Conservation (phyloP, 1,140 invertebrate species). For the Calosoma granatense region DNA sequence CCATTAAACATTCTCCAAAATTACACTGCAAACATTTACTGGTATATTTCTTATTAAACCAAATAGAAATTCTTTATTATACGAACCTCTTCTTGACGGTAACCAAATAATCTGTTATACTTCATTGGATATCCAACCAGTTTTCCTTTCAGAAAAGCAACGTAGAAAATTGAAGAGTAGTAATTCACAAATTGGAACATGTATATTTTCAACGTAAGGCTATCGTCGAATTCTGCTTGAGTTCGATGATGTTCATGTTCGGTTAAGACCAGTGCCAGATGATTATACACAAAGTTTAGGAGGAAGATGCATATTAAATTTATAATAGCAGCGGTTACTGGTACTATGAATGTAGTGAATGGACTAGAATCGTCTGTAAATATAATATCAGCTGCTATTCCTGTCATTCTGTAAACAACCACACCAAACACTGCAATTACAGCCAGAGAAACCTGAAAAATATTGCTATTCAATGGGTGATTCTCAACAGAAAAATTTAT, state of each 20-base stretch:
- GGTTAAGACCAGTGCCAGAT: constrained; percentile 41
- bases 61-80: constrained; percentile 10
- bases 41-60: too few relatives aligned
- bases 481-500: too few relatives aligned
- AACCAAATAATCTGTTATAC: constrained; percentile 59
- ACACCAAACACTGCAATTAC: constrained; percentile 67
- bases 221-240: constrained; percentile 77
- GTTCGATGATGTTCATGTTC: constrained; percentile 79
- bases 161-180: constrained; percentile 78
- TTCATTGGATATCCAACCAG: constrained; percentile 69
- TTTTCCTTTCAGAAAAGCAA: constrained; percentile 76
- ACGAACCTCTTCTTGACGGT: constrained; percentile 57
- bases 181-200: constrained; percentile 83
- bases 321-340: constrained; percentile 56
- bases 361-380: constrained; percentile 40
- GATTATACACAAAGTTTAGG: constrained; percentile 41
- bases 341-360: constrained; percentile 52
- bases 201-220: constrained; percentile 76
- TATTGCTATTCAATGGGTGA: neutral
- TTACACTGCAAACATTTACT: constrained; percentile 54
- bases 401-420: constrained; percentile 63
- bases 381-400: constrained; percentile 50
- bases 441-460: constrained; percentile 53
- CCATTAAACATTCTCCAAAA: constrained; percentile 71
- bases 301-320: constrained; percentile 52